Evolutionary conservation across 2,113 vertebrate genomes (phyloP).

Genomic region (Chunga burmeisteri): DNA sequence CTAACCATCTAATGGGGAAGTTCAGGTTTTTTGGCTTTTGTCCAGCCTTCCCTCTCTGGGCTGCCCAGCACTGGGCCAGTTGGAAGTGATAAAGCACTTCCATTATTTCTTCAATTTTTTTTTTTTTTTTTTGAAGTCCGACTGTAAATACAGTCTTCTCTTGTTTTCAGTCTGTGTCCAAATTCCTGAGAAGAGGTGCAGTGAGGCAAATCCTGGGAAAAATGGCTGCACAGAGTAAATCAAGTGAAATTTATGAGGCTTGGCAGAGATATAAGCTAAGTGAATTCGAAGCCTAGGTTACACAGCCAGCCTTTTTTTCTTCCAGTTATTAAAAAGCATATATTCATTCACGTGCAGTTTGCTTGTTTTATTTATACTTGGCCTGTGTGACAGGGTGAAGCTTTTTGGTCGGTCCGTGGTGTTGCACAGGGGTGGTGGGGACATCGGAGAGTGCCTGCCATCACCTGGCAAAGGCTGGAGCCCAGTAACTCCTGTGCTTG

Average conservation of each 20-base stretch:
- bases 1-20: too few relatives aligned
- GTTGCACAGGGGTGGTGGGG: background rate
- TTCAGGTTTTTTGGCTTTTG: rapidly evolving
- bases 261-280: rapidly evolving
- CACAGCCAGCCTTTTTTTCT: background rate
- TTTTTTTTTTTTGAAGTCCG: background rate
- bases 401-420: background rate
- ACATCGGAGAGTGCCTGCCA: rapidly evolving
- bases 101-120: background rate
- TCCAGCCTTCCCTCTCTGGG: background rate
- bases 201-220: background rate
- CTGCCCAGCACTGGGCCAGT: background rate
- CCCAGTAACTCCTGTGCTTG: rapidly evolving
- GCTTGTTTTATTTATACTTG: background rate
- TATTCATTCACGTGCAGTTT: background rate
- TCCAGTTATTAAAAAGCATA: background rate
- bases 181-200: background rate
- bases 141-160: background rate
- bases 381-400: rapidly evolving
- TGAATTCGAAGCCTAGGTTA: background rate
- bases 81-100: background rate
- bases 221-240: background rate
- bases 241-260: background rate
- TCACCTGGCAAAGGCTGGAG: rapidly evolving
- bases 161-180: background rate